Evolutionary conservation across 2,797 vertebrate genomes (phyloP).

Genomic region (Otolemur crassicaudatus): DNA sequence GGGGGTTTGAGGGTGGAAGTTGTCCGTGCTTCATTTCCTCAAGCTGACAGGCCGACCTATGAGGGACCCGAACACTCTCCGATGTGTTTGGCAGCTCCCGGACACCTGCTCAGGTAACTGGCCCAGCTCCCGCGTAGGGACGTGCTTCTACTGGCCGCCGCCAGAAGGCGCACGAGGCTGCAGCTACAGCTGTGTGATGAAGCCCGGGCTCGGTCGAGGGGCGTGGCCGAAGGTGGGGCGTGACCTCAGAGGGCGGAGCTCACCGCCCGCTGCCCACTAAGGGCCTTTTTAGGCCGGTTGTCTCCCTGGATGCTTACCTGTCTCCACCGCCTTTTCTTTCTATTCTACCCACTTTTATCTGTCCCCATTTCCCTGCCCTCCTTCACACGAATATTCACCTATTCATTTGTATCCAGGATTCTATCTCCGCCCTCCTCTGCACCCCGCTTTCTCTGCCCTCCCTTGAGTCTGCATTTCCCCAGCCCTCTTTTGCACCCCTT

Average conservation of each 20-base stretch:
- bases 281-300: rapidly evolving
- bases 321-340: not conserved
- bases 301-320: rapidly evolving
- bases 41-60: too few relatives aligned
- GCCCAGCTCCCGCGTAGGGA: not conserved
- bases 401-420: not conserved
- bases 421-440: not conserved
- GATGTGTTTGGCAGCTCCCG: too few relatives aligned
- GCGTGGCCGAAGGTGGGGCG: not conserved
- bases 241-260: not conserved
- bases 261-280: not conserved
- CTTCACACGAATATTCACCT: not conserved
- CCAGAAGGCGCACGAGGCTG: constrained; percentile 27
- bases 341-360: not conserved
- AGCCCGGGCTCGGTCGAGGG: not conserved
- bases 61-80: rapidly evolving
- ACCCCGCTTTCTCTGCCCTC: not conserved
- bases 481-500: not conserved
- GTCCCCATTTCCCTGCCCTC: not conserved
- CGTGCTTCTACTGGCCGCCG: not conserved
- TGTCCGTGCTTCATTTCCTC: not conserved
- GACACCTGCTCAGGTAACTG: too few relatives aligned
- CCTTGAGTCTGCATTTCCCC: not conserved
- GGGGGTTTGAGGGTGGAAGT: not conserved
- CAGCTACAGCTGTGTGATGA: rapidly evolving